These are phyloP conservation scores for Procambarus virginalis DNA, from an alignment of 1,140 invertebrate genomes.

Conservation along the genomic window DNA sequence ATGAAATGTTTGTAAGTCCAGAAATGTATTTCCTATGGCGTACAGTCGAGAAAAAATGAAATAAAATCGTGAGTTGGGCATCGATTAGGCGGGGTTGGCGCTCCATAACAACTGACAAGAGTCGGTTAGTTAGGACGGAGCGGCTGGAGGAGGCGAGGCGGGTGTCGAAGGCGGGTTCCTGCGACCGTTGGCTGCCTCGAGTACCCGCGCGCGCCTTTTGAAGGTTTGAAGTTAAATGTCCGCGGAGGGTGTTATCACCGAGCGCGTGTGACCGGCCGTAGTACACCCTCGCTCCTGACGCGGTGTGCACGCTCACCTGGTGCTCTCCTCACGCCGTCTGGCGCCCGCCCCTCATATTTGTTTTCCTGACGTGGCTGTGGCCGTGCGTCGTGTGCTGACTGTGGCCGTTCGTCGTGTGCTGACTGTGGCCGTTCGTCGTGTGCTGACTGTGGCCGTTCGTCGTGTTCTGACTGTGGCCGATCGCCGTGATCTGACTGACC, in stretches of 20 bases:
- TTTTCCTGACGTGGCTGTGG: not conserved
- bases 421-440: too few species aligned
- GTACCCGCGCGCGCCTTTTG: slow-evolving; percentile 36
- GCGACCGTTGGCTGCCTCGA: slow-evolving; percentile 20
- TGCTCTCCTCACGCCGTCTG: not conserved
- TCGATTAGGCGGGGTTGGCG: not conserved
- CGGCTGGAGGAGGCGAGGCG: not conserved
- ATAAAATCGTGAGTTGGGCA: not conserved
- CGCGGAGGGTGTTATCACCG: slow-evolving; percentile 21
- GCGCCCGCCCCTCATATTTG: too few species aligned
- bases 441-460: too few species aligned
- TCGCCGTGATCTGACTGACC: too few species aligned
- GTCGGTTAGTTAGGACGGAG: slow-evolving; percentile 31
- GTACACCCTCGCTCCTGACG: not conserved
- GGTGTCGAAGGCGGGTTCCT: slow-evolving; percentile 3
- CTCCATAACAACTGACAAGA: slow-evolving; percentile 2
- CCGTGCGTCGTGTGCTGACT: too few species aligned
- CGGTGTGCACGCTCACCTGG: slow-evolving; percentile 2
- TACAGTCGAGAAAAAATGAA: not conserved
- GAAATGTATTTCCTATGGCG: not conserved
- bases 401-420: too few species aligned
- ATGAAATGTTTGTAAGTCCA: not conserved
- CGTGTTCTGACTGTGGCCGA: too few species aligned
- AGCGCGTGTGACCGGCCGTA: slow-evolving; percentile 4
- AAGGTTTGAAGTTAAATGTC: slow-evolving; percentile 50